These are phyloP conservation scores for Dastarcus helophoroides DNA, from an alignment of 2,888 invertebrate genomes.

Conservation along the genomic window DNA sequence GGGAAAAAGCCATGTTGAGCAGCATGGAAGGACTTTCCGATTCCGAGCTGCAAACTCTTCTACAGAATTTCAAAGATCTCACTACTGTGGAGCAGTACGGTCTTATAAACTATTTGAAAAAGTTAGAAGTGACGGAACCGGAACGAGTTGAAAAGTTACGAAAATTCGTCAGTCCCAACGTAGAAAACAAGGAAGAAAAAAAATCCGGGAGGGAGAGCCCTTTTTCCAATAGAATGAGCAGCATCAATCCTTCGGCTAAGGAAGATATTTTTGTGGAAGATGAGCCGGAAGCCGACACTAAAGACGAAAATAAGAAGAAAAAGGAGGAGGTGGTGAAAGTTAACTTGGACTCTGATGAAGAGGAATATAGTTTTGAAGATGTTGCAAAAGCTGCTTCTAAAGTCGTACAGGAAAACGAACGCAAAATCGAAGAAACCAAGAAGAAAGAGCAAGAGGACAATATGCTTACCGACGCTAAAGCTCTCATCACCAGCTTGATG, in stretches of 20 bases:
- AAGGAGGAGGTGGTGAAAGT: slow-evolving; percentile 22
- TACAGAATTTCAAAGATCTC: slow-evolving; percentile 72
- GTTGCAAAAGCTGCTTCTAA: slow-evolving; percentile 66
- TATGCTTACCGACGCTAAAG: slow-evolving; percentile 46
- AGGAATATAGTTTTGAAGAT: slow-evolving; percentile 76
- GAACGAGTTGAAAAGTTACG: slow-evolving; percentile 64
- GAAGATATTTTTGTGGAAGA: too few species aligned
- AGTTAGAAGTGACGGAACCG: slow-evolving; percentile 66
- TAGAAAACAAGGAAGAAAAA: slow-evolving; percentile 12
- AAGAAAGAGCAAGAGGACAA: slow-evolving; percentile 29
- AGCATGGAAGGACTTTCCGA: slow-evolving; percentile 66
- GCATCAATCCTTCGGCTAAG: slow-evolving; percentile 35
- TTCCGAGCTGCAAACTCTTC: slow-evolving; percentile 63
- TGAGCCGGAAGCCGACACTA: slow-evolving; percentile 17
- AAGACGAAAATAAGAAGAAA: slow-evolving; percentile 12
- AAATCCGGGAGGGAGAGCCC: slow-evolving; percentile 28
- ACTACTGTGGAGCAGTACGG: slow-evolving; percentile 73
- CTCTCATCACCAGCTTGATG: slow-evolving; percentile 52
- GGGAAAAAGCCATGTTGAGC: slow-evolving; percentile 13
- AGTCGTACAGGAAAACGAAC: slow-evolving; percentile 55
- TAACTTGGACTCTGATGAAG: slow-evolving; percentile 53
- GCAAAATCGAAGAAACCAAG: slow-evolving; percentile 25
- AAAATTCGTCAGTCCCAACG: slow-evolving; percentile 47
- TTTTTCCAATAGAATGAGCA: slow-evolving; percentile 38
- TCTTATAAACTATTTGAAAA: slow-evolving; percentile 69